Base-by-base conservation (phyloP, 2,797 vertebrate genomes). In the Cyprinodon diabolis region DNA sequence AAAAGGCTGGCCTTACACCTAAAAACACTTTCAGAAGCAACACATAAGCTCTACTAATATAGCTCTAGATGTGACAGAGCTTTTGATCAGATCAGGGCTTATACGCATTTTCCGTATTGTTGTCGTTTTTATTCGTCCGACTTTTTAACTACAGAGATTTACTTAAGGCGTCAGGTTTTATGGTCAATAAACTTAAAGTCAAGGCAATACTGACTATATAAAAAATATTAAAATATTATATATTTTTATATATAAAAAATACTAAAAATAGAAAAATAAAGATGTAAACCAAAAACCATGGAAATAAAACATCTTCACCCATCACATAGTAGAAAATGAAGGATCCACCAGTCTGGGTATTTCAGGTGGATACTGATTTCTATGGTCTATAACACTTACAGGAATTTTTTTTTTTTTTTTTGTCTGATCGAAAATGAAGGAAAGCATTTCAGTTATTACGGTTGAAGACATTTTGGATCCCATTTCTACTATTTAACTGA, bases 11-110 rank as follows among this genome's bases (percentile, higher is more conserved):
- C 23, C 17, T 47, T 66, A 52, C 37, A 66, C 45, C 21, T 12
- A 60, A 43, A 10, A 71, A 4, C 35, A 52, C 56, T 66, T 54
- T 25, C 23, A 63, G 66, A 67, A 17, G 6, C 40, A 69, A n/a
- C 47, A 63, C 58, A 19, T 62, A 62, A 71, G 69, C 57, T 62
- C 19, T 14, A 40, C 58, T 51, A 51, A 68, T n/a, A 54, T 51
- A 67, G 30, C 25, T 51, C 6, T 17, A 12, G 60, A 17, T 62
- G 35, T 43, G 21, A 62, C 5, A 43, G 60, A 62, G 60, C 17
- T 62, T 62, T 43, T 21, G n/a, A 43, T 62, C 60, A 40, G 14
- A 62, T 62, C 35, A n/a, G 35, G 17, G 58, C 37, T 40, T 62
- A 30, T 19, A 19, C 30, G 8, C 51, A 4, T 19, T 62, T 62